Base-by-base conservation (phyloP, 1,140 invertebrate genomes). In the Leptinotarsa undecemlineata region DNA sequence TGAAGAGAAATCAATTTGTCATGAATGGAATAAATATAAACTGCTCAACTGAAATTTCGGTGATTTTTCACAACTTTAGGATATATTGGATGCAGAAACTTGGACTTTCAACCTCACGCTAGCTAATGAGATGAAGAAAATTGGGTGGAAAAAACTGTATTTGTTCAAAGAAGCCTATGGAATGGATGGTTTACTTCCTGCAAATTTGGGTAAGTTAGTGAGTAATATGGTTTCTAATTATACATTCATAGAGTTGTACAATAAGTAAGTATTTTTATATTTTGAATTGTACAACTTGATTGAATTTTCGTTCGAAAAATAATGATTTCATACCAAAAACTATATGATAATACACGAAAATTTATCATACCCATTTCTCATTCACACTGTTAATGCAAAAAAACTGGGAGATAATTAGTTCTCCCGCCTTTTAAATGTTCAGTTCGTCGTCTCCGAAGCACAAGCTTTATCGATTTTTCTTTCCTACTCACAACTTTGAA, bases 81-180 rank as follows among this genome's bases (percentile, higher is more conserved):
- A 85, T 77, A 89, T 94, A 1, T 76, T 89, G 42, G 90, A 94
- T 81, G 89, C 90, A 62, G 87, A 91, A 4, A 94, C 91, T 17
- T 96, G 90, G 86, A 90, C 90, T 3, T 91, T 93, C 78, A 94
- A 96, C 83, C 79, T 96, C 1, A 94, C 92, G 0, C 86, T 89
- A 83, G 94, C 94, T 0, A 96, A 96, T 82, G 73, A 87, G n/a
- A 63, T 80, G 47, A 83, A 83, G 1, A 77, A 86, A 11, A 70
- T 84, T 73, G 81, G 85, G 21, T 94, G 92, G 92, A 89, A 87
- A 67, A 86, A 89, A 81, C 87, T 91, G 8, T 94, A 94, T 80
- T 88, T 89, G 6, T 92, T 94, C 74, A 89, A 87, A 78, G 87
- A 90, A 60, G 88, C 87, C 62, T 94, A 90, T 80, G 86, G 85